Percentiles rank a stretch among this genome's conserved stretches.
Evolutionary conservation across 2,113 vertebrate genomes (phyloP).

Genomic region (Psilopsiagon aymara): DNA sequence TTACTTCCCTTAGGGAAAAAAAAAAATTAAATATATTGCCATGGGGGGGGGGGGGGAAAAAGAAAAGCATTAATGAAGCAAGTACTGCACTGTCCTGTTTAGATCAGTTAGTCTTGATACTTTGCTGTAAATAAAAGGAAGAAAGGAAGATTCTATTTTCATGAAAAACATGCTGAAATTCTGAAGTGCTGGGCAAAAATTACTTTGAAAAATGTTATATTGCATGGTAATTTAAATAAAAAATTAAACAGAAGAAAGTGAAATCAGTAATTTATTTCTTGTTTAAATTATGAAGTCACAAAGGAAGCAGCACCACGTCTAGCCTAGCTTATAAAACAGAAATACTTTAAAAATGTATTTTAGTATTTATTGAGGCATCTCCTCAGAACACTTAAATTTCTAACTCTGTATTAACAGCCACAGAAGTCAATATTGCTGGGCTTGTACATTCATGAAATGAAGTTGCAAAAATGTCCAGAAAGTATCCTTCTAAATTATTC

Average conservation of each 20-base stretch:
- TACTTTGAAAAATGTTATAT: neutral
- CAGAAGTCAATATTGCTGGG: neutral
- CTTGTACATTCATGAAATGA: neutral
- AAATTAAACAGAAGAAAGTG: neutral
- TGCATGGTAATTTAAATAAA: neutral
- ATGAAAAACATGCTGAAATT: neutral
- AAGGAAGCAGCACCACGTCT: neutral
- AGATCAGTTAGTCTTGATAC: neutral
- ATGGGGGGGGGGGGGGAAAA: neutral
- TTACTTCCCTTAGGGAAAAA: neutral
- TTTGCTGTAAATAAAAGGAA: neutral
- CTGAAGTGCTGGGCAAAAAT: neutral
- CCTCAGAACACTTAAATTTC: neutral
- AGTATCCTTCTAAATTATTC: neutral
- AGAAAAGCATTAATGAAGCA: neutral
- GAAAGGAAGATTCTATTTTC: neutral
- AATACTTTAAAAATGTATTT: neutral
- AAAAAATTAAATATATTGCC: neutral
- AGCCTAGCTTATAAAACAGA: neutral
- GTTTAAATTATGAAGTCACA: neutral
- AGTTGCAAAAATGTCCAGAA: neutral
- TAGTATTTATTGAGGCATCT: neutral
- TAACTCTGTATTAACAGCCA: neutral
- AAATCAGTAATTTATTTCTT: neutral
- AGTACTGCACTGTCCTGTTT: neutral